These are phyloP conservation scores for Pseudomyrmex dendroicus DNA, from an alignment of 1,140 invertebrate genomes.

Conservation along the genomic window DNA sequence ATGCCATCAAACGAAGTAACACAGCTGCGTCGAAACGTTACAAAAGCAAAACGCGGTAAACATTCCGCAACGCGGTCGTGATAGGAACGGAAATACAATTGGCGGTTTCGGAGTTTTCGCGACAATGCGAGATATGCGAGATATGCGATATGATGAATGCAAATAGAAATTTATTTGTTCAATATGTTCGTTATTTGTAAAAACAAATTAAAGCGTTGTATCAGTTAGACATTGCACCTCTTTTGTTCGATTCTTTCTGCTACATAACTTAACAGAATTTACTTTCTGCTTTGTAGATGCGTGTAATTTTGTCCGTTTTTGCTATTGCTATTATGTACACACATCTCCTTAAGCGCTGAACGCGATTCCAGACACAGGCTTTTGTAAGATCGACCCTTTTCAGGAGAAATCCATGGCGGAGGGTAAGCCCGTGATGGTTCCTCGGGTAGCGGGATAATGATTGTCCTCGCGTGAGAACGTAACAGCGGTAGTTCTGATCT, in stretches of 20 bases:
- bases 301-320: background rate
- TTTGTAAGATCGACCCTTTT: constrained; percentile 48
- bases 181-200: background rate
- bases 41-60: constrained; percentile 27
- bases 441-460: constrained; percentile 62
- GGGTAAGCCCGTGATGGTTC: constrained; percentile 59
- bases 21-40: constrained; percentile 41
- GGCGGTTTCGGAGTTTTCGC: background rate
- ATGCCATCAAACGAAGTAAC: constrained; percentile 53
- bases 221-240: background rate
- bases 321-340: background rate
- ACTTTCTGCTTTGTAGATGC: too few species aligned
- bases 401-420: constrained; percentile 29
- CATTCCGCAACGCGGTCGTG: constrained; percentile 10
- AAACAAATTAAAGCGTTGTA: background rate
- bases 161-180: constrained; percentile 3
- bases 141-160: constrained; percentile 1
- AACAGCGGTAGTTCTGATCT: constrained; percentile 65
- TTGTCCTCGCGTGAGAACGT: constrained; percentile 80
- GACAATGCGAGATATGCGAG: constrained; percentile 7
- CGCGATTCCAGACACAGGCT: background rate
- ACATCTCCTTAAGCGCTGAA: background rate
- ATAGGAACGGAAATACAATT: constrained; percentile 45
- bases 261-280: background rate
- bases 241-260: background rate